Evolutionary conservation across 37 sponge, comb jelly and placozoan genomes (phyloP).

Genomic region (Crambe crambe): DNA sequence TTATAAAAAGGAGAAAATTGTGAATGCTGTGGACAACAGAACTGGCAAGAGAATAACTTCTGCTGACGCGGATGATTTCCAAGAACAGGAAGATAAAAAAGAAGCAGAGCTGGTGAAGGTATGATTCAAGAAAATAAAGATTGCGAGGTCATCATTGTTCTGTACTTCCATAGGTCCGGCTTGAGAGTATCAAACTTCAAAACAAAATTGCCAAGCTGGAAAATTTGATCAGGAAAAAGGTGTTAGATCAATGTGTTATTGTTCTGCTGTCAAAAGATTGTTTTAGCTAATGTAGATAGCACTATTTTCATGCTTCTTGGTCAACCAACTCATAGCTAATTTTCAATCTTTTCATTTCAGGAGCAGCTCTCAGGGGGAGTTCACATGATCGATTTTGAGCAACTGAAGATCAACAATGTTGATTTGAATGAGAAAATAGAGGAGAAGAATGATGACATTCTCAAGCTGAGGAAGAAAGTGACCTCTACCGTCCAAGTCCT

Average conservation of each 20-base stretch:
- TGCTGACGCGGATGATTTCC: conserved; percentile 69
- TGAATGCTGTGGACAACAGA: conserved; percentile 66
- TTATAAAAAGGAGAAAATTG: conserved; percentile 34
- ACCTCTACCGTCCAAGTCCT: conserved; percentile 95
- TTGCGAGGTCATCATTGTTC: neutral
- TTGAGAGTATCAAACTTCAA: conserved; percentile 91
- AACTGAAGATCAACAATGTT: conserved; percentile 96
- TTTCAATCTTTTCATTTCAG: conserved; percentile 11
- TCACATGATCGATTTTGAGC: conserved; percentile 99
- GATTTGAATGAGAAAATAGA: conserved; percentile 98
- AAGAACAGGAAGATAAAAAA: conserved; percentile 69
- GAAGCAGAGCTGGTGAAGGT: conserved; percentile 77
- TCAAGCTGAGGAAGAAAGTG: conserved; percentile 90
- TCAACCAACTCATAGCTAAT: neutral
- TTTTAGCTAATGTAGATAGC: too few species aligned
- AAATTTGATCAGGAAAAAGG: conserved; percentile 84
- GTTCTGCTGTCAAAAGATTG: too few species aligned
- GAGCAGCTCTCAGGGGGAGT: conserved; percentile 97
- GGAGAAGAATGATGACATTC: conserved; percentile 96
- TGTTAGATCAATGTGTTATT: too few species aligned
- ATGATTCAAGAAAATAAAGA: neutral
- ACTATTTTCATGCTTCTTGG: too few species aligned
- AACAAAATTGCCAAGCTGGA: conserved; percentile 86
- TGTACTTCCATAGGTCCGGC: conserved; percentile 44
- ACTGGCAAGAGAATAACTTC: conserved; percentile 65